These are phyloP conservation scores for Agriotes lineatus DNA, from an alignment of 2,888 invertebrate species.

Conservation along the genomic window DNA sequence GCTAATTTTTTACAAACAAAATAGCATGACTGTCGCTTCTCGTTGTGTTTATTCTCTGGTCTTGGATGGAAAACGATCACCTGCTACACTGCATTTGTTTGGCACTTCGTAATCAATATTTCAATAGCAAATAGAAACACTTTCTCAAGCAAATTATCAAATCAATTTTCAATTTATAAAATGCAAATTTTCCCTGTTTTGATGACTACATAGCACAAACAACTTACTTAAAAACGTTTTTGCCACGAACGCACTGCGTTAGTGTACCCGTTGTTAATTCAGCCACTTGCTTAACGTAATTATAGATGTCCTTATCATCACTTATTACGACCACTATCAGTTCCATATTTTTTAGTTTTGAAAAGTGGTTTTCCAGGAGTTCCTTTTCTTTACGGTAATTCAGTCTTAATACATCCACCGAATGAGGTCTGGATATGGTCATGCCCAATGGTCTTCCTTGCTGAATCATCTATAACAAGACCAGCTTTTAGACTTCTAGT, in stretches of 20 bases:
- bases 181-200: no score
- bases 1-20: no score
- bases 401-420: neutral
- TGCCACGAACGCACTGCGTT: conserved; percentile 79
- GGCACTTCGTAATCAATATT: no score
- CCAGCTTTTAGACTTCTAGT: no score
- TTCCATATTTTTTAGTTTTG: conserved; percentile 58
- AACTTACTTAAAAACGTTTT: conserved; percentile 64
- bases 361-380: conserved; percentile 37
- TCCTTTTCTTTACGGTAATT: neutral
- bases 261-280: conserved; percentile 77
- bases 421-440: conserved; percentile 49
- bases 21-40: no score
- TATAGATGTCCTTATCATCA: conserved; percentile 56
- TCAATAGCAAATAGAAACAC: no score
- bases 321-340: conserved; percentile 75
- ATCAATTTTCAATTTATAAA: no score
- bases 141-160: no score
- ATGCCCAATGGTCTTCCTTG: conserved; percentile 46
- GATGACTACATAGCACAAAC: no score
- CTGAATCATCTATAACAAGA: conserved; percentile 30
- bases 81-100: no score
- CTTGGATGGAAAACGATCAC: no score
- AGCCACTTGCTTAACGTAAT: conserved; percentile 65
- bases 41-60: no score